phyloP scores from a whole-genome alignment of 2,113 vertebrate genomes.

The Tragelaphus strepsiceros region DNA sequence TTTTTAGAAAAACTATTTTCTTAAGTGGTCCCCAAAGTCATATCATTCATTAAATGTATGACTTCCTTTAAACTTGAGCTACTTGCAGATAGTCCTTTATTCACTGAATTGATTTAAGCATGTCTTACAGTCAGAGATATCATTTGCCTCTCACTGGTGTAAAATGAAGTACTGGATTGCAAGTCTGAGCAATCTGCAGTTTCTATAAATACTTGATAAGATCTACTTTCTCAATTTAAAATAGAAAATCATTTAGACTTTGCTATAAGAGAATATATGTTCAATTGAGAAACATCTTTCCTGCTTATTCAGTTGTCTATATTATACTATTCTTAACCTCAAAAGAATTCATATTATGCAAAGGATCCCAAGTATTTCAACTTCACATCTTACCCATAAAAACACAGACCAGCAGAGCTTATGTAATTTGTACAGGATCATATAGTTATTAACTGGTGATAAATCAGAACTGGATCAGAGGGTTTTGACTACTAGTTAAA shows the following conservation, averaged over 20 bases:
- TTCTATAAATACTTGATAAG: slow-evolving; percentile 46
- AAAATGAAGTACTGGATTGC: not conserved
- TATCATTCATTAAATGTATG: not conserved
- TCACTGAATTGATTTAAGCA: not conserved
- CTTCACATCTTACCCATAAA: not conserved
- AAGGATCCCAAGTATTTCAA: not conserved
- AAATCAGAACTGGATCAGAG: not conserved
- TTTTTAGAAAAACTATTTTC: not conserved
- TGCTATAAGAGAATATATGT: not conserved
- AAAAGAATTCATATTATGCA: not conserved
- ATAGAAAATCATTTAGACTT: slow-evolving; percentile 30
- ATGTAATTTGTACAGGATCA: not conserved
- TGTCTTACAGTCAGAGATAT: not conserved
- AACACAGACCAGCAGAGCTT: not conserved
- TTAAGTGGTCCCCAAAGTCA: not conserved
- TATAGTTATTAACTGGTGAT: not conserved
- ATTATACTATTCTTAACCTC: not conserved
- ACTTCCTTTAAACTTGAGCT: not conserved
- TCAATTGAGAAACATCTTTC: not conserved
- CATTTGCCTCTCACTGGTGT: not conserved
- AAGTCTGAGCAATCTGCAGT: slow-evolving; percentile 8
- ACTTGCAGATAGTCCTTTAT: not conserved
- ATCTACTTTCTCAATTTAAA: slow-evolving; percentile 28
- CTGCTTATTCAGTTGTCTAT: not conserved
- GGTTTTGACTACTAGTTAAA: not conserved